These are phyloP conservation scores for Microctenopoma lineatum DNA, from an alignment of 2,797 vertebrate genomes.

Conservation along the genomic window DNA sequence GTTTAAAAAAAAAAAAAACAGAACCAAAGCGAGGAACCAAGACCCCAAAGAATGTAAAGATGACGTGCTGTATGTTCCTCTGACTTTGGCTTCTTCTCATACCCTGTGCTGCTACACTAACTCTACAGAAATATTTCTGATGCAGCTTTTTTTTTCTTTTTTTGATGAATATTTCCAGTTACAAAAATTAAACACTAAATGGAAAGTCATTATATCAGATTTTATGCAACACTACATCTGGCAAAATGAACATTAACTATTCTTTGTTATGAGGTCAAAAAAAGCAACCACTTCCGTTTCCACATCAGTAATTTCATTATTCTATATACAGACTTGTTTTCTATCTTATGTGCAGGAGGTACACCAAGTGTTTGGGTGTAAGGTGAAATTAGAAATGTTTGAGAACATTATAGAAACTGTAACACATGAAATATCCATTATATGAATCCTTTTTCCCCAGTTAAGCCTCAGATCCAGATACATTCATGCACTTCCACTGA, in stretches of 20 bases:
- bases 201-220: not conserved
- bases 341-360: not conserved
- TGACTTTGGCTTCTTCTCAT: not conserved
- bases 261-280: not conserved
- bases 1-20: not conserved
- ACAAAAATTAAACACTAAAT: not conserved
- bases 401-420: constrained; percentile 15
- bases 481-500: not conserved
- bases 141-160: constrained; percentile 21
- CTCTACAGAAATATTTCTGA: constrained; percentile 12
- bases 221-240: constrained; percentile 4
- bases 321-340: not conserved
- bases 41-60: constrained; percentile 29
- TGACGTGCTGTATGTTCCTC: not conserved
- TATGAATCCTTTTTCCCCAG: not conserved
- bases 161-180: not conserved
- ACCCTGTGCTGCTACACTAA: not conserved
- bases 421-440: not conserved
- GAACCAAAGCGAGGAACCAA: not conserved
- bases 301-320: not conserved
- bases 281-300: constrained; percentile 1
- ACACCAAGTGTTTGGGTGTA: constrained; percentile 7
- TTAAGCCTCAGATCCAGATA: not conserved
- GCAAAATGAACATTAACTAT: not conserved
- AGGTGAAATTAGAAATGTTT: not conserved